Evolutionary conservation across 2,113 vertebrate species (phyloP).

Genomic region (Piprites chloris): DNA sequence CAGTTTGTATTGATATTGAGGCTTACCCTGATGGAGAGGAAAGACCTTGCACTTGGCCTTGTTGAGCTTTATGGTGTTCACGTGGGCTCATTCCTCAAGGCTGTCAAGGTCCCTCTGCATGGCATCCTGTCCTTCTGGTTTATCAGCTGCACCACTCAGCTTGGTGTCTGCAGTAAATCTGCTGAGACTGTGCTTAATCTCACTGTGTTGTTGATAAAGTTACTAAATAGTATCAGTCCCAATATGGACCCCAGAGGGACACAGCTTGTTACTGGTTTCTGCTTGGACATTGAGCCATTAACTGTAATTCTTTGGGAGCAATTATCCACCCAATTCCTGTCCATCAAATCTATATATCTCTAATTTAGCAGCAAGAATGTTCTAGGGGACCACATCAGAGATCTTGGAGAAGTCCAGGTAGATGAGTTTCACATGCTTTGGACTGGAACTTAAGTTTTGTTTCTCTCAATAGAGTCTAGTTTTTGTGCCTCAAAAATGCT

Average conservation of each 20-base stretch:
- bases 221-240: not conserved
- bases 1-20: not conserved
- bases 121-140: not conserved
- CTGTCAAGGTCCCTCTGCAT: not conserved
- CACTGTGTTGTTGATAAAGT: not conserved
- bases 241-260: not conserved
- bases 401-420: not conserved
- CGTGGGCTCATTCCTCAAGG: not conserved
- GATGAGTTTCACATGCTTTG: not conserved
- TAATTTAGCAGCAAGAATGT: not conserved
- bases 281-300: not conserved
- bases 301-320: not conserved
- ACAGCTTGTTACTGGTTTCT: not conserved
- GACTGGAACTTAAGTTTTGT: not conserved
- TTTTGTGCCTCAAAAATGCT: not conserved
- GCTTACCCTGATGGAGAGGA: not conserved
- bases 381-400: not conserved
- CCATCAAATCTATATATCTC: not conserved
- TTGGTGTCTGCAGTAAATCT: not conserved
- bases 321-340: not conserved
- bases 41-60: not conserved
- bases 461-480: not conserved
- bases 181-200: not conserved
- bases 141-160: not conserved
- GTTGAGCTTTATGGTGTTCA: not conserved